Base-by-base conservation (phyloP, 2,113 vertebrate genomes). In the Coracopsis vasa region DNA sequence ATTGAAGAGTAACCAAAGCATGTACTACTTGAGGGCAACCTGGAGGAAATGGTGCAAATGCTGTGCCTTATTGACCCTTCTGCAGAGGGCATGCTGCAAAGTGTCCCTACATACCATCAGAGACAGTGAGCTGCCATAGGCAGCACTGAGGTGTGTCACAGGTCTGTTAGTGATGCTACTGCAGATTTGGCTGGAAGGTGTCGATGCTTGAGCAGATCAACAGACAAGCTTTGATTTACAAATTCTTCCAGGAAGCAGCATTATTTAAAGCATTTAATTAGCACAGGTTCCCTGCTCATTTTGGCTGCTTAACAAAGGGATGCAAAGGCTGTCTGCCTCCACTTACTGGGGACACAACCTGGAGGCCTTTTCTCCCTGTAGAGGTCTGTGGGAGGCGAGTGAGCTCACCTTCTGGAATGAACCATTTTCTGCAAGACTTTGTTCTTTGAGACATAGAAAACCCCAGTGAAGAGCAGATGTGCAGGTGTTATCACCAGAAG, bases 211-310 rank as follows among this genome's bases (percentile, higher is more conserved):
- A 42, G 19, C 21, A 77, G 44, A 69, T 65, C 0, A 0, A 61
- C 21, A 37, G 67, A 62, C 20, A 66, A 69, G n/a, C 48, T 44
- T 4, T 29, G 48, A 56, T 77, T 65, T 56, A 69, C 16, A 48
- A 37, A 33, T 86, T 70, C 31, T 91, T 89, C 67, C 45, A 86
- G 45, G 35, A 69, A 70, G 37, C 37, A 58, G 28, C 13, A n/a
- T 58, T 65, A 45, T 39, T 83, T 65, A 83, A 56, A 29, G 24
- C 27, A 21, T 88, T 96, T 91, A 48, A 89, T 86, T 65, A 80
- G 31, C 15, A 62, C 37, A 74, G 8, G 9, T 53, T 66, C 69
- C 39, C 50, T 28, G 10, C 67, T 77, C 3, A 56, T 88, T 83
- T 65, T 62, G 39, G 23, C 80, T 80, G 0, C 28, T 86, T 69